Evolutionary conservation across 2,113 vertebrate genomes (phyloP), one percentile per base, ranked within the genome.

Genomic region (Entelurus aequoreus): DNA sequence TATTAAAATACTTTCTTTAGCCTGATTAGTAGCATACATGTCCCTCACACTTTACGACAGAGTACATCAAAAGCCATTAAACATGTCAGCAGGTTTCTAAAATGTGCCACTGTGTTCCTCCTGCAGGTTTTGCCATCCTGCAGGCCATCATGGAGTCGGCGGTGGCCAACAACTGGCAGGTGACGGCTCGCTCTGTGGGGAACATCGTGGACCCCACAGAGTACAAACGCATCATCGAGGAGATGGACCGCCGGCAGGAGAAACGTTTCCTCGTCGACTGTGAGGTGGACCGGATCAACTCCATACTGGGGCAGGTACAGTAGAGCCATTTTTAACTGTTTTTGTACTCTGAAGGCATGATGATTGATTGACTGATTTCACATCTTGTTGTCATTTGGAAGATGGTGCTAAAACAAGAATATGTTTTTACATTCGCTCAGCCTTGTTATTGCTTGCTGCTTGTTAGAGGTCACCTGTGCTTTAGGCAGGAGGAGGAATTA

Each of bases 91-190:
- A 8, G 5, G 12, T 48, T n/a, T 6, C 4, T 15, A 19, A 11
- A 54, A 54, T 15, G 1, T 15, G 35, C 35, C 16, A 8, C 10
- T 21, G 10, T 44, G 38, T 44, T 21, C n/a, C 55, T 66, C 66
- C 66, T 67, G 36, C 82, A 99, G 97, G 96, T 74, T 98, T 98
- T 88, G 91, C 95, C 57, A 94, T 99, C 84, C 93, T 98, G 71
- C 97, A 98, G 88, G 94, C 94, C 4, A 94, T 99, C 83, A 98
- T 99, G 96, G 97, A 98, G 90, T 93, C 95, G 37, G 96, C 97
- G 14, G 95, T 98, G 62, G 94, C 95, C 84, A 98, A 95, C 84
- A 97, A 97, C 88, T 99, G 97, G 97, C 95, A 97, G 87, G 96
- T 98, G 88, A 98, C 96, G 14, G 95, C 95, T 50, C 93, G 95